Conservation (phyloP, 2,797 vertebrate genomes). For the Alca torda region DNA sequence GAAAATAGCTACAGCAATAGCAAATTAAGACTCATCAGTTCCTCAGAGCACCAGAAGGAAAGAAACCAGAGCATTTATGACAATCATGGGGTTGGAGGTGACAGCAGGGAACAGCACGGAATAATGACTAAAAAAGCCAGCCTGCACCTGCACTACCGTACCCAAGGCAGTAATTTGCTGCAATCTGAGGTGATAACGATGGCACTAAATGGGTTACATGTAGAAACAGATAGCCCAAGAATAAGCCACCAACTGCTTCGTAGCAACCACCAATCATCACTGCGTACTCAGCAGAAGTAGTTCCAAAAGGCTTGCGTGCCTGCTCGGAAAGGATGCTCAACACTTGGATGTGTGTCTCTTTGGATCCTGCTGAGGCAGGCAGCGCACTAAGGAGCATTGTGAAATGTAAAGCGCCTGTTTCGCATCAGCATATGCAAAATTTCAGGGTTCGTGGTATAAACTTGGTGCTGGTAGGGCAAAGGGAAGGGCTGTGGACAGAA, state of each 20-base stretch:
- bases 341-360: not conserved
- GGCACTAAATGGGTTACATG: conserved; percentile 74
- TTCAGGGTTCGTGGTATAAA: not conserved
- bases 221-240: conserved; percentile 79
- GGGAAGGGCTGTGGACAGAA: not conserved
- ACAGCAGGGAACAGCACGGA: conserved; percentile 63
- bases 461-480: not conserved
- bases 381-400: not conserved
- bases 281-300: conserved; percentile 65
- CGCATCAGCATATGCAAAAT: not conserved
- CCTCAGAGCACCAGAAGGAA: conserved; percentile 46
- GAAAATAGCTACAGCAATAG: conserved; percentile 12
- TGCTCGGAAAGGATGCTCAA: not conserved
- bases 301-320: conserved; percentile 1
- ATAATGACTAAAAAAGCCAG: conserved; percentile 66
- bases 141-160: conserved; percentile 65
- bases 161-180: conserved; percentile 61
- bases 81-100: conserved; percentile 12
- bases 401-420: not conserved
- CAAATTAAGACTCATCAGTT: conserved; percentile 34
- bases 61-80: conserved; percentile 46
- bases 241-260: conserved; percentile 80
- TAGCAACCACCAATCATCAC: conserved; percentile 70
- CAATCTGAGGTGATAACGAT: conserved; percentile 71
- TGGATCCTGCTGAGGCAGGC: conserved; percentile 26